Evolutionary conservation across 2,888 invertebrate genomes (phyloP).

Genomic region (Tuberolachnus salignus): DNA sequence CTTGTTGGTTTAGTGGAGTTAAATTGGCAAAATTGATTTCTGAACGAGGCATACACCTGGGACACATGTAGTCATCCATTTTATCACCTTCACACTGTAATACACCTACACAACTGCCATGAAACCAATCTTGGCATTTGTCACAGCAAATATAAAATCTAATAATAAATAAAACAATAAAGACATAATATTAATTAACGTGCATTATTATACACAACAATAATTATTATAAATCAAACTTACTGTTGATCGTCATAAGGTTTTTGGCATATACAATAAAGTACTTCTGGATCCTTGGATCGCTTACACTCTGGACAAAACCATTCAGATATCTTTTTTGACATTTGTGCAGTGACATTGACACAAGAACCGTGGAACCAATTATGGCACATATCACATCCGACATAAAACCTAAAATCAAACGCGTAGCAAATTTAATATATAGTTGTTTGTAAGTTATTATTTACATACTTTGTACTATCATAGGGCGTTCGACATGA

Average conservation of each 20-base stretch:
- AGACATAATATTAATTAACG: background rate
- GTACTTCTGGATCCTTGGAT: conserved; percentile 85
- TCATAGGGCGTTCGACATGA: conserved; percentile 94
- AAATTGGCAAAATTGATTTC: conserved; percentile 88
- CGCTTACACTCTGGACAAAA: conserved; percentile 85
- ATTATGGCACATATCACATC: conserved; percentile 95
- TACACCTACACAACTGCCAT: conserved; percentile 95
- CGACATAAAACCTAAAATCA: conserved; percentile 84
- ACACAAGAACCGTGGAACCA: conserved; percentile 99
- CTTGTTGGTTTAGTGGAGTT: conserved; percentile 79
- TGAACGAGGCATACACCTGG: conserved; percentile 90
- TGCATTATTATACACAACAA: background rate
- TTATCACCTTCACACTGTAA: conserved; percentile 91
- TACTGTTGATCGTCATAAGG: conserved; percentile 97
- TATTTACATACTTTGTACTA: conserved; percentile 88
- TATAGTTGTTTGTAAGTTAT: background rate
- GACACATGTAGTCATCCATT: conserved; percentile 95
- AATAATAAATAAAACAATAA: conserved; percentile 61
- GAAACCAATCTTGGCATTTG: conserved; percentile 99
- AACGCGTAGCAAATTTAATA: conserved; percentile 15
- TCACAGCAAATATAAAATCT: conserved; percentile 99
- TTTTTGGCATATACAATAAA: conserved; percentile 94
- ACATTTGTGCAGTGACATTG: conserved; percentile 88
- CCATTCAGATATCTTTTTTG: conserved; percentile 87
- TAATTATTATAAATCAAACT: conserved; percentile 61